A percentile compares a stretch with the other conserved stretches of the same genome.
Conservation (phyloP, 2,113 vertebrate genomes). For the Guaruba guarouba region DNA sequence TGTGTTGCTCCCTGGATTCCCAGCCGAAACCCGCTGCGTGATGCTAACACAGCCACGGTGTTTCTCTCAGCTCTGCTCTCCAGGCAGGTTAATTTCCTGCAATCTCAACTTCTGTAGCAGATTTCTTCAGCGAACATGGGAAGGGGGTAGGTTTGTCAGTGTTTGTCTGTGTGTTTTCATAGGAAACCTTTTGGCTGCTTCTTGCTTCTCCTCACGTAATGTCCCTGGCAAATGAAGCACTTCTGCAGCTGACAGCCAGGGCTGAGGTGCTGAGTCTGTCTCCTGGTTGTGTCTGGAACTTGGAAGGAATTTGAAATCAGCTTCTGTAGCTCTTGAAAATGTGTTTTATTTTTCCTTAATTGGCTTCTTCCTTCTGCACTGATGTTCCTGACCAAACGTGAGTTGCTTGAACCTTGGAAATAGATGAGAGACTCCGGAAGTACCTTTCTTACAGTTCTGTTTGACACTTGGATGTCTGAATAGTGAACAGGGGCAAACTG, state of each 20-base stretch:
- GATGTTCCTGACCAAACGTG: not conserved
- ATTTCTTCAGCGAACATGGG: rapidly evolving
- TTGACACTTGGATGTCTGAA: not conserved
- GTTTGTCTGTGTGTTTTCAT: not conserved
- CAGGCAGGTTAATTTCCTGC: not conserved
- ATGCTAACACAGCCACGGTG: not conserved
- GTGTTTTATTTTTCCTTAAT: not conserved
- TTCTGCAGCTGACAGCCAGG: not conserved
- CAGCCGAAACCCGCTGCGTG: not conserved
- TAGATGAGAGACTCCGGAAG: not conserved
- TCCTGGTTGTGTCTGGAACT: rapidly evolving
- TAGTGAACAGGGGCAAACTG: not conserved
- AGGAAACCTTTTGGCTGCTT: not conserved
- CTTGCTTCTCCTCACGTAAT: not conserved
- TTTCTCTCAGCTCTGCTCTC: not conserved
- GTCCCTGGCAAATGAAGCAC: not conserved
- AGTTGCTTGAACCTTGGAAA: not conserved
- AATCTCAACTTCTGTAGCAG: not conserved
- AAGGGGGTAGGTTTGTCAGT: not conserved
- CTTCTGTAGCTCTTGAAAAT: not conserved
- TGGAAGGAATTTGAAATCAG: not conserved
- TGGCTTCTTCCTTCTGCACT: not conserved
- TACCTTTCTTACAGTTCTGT: not conserved
- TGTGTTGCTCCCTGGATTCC: not conserved
- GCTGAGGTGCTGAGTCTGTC: not conserved